These are phyloP conservation scores for Callosobruchus maculatus DNA, from an alignment of 2,888 invertebrate species.

Conservation along the genomic window DNA sequence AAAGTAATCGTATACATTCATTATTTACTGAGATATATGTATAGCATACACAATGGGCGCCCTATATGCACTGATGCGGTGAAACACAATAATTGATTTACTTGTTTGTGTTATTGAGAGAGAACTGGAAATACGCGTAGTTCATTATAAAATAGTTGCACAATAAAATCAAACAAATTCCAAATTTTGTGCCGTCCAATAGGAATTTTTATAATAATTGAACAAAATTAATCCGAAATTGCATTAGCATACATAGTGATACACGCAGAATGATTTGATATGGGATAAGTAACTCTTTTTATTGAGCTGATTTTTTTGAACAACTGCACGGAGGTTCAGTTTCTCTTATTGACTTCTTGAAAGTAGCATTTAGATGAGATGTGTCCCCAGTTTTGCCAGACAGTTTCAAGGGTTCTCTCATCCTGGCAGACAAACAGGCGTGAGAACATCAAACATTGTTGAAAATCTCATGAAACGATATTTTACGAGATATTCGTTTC, in stretches of 20 bases:
- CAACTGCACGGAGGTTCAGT: no score
- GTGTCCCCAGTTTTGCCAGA: no score
- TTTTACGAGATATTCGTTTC: no score
- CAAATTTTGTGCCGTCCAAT: background rate
- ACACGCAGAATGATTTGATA: conserved; percentile 4
- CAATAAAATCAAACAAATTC: background rate
- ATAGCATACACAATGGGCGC: no score
- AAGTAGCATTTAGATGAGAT: no score
- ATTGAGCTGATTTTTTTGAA: background rate
- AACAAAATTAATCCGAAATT: conserved; percentile 17
- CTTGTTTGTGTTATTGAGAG: background rate
- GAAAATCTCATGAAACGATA: no score
- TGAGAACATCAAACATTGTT: no score
- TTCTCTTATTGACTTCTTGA: no score
- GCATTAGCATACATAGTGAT: conserved; percentile 32
- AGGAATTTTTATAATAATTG: conserved; percentile 9
- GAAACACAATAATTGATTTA: background rate
- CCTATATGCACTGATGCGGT: no score
- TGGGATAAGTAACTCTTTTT: background rate
- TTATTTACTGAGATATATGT: background rate
- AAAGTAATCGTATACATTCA: no score
- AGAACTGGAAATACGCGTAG: background rate
- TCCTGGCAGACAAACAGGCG: no score
- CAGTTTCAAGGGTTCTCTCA: no score
- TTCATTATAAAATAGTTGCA: background rate